A percentile compares a stretch with the other conserved stretches of the same genome.
These are phyloP conservation scores for Mastigias papua DNA, from an alignment of 30 jellyfish, hydroid and myxozoan species.

Conservation along the genomic window DNA sequence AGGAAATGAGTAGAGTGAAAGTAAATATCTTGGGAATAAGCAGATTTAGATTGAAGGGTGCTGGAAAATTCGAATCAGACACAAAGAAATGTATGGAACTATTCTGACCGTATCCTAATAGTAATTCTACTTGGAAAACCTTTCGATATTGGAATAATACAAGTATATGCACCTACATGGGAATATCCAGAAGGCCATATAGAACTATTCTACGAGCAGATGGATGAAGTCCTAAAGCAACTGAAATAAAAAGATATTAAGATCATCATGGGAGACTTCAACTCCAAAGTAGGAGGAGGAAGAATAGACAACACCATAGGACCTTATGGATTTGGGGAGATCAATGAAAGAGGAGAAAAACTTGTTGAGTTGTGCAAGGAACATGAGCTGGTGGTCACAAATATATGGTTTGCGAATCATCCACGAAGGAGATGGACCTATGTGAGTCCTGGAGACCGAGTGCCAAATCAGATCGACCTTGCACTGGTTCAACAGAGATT, in stretches of 20 bases:
- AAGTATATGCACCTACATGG: constrained; percentile 6
- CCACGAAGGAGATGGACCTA: no score
- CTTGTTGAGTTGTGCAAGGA: constrained; percentile 13
- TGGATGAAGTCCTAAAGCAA: neutral
- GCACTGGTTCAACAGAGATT: no score
- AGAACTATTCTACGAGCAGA: constrained; percentile 23
- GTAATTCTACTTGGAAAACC: constrained; percentile 4
- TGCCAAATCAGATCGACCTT: no score
- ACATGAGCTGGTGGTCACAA: constrained; percentile 14
- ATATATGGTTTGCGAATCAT: no score
- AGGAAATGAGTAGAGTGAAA: constrained; percentile 32
- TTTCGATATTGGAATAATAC: constrained; percentile 32
- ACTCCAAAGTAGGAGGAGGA: constrained; percentile 39
- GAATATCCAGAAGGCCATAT: neutral
- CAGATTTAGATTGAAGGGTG: constrained; percentile 12
- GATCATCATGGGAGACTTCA: constrained; percentile 37
- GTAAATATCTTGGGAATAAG: constrained; percentile 6
- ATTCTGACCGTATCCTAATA: constrained; percentile 1
- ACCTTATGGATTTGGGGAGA: constrained; percentile 38
- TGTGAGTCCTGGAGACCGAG: no score
- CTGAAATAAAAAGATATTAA: constrained; percentile 24
- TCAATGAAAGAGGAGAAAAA: constrained; percentile 27
- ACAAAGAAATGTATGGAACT: constrained; percentile 9
- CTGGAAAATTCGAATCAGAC: constrained; percentile 44
- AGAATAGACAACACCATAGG: constrained; percentile 28